Evolutionary conservation across 2,113 vertebrate genomes (phyloP).

Genomic region (Herpetotheres cachinnans): DNA sequence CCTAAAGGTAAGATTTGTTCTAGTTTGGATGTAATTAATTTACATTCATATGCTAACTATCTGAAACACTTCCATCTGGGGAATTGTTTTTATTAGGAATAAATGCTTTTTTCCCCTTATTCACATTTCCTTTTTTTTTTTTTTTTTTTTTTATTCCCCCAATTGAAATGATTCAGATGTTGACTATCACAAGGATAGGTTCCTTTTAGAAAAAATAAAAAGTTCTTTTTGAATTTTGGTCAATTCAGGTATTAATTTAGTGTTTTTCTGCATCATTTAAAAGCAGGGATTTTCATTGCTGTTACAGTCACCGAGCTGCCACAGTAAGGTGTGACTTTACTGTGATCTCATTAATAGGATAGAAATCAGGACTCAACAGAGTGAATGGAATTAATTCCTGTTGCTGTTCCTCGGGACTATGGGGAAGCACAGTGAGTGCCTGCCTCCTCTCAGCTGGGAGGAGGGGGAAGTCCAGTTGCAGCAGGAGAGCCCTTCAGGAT

Average conservation of each 20-base stretch:
- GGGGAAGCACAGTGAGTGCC: background rate
- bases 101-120: background rate
- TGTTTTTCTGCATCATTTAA: background rate
- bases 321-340: background rate
- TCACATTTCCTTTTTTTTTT: background rate
- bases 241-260: background rate
- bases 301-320: background rate
- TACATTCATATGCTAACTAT: background rate
- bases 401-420: background rate
- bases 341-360: background rate
- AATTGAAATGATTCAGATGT: background rate
- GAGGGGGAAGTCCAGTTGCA: background rate
- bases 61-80: conserved; percentile 36
- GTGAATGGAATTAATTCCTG: background rate
- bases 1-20: background rate
- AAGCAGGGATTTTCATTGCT: background rate
- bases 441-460: background rate
- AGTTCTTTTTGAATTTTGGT: background rate
- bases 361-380: background rate
- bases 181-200: background rate
- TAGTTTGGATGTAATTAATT: background rate
- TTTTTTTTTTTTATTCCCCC: background rate
- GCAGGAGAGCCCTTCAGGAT: background rate
- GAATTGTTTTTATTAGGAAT: background rate
- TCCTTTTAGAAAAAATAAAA: background rate